These are phyloP conservation scores for Varecia variegata DNA, from an alignment of 2,797 vertebrate genomes.

Conservation along the genomic window DNA sequence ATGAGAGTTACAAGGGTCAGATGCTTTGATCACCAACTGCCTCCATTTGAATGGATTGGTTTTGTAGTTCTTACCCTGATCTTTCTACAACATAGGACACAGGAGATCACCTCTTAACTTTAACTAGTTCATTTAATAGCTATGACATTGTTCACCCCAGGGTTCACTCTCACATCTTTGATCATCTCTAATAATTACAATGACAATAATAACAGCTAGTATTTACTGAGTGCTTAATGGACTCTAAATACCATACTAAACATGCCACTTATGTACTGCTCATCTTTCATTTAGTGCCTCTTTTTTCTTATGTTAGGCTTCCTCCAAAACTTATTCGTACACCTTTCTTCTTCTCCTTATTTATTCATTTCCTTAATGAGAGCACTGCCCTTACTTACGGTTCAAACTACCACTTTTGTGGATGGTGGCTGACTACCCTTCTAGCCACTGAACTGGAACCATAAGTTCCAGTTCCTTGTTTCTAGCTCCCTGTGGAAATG, in stretches of 20 bases:
- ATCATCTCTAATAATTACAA: neutral
- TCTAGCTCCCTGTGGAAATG: neutral
- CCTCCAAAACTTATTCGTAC: neutral
- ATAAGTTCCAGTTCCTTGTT: neutral
- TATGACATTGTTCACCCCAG: neutral
- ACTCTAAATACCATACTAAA: neutral
- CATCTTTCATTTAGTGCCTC: neutral
- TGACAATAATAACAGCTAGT: neutral
- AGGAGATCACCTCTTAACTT: neutral
- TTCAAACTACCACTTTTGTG: neutral
- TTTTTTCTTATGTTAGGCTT: neutral
- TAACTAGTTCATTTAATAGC: neutral
- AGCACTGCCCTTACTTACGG: neutral
- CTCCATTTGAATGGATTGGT: neutral
- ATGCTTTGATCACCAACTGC: neutral
- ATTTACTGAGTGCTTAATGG: neutral
- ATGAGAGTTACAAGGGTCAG: neutral
- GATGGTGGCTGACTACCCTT: neutral
- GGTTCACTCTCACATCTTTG: neutral
- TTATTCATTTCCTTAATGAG: neutral
- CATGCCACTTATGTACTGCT: neutral
- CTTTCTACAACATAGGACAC: neutral
- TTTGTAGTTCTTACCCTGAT: neutral
- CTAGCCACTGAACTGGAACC: neutral
- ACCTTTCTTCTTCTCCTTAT: neutral